These are phyloP conservation scores for Subacronicta megacephala DNA, from an alignment of 2,888 invertebrate species.

Conservation along the genomic window DNA sequence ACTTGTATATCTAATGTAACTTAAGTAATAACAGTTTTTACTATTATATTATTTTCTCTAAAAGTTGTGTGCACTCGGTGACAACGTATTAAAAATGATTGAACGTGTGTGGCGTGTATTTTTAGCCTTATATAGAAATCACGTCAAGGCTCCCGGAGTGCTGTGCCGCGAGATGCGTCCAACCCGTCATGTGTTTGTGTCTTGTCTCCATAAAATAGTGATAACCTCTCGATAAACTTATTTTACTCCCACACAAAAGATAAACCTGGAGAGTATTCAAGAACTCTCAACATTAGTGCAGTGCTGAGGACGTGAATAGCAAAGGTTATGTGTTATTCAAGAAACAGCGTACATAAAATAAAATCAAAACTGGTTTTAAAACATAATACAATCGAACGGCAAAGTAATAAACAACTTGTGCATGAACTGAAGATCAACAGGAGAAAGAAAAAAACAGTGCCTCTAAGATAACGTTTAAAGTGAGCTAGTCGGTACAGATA, in stretches of 20 bases:
- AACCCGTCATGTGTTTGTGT: constrained; percentile 63
- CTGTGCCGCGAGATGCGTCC: constrained; percentile 60
- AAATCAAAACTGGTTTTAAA: constrained; percentile 49
- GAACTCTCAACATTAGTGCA: constrained; percentile 58
- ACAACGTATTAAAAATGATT: constrained; percentile 60
- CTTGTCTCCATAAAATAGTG: constrained; percentile 60
- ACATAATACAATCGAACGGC: constrained; percentile 39
- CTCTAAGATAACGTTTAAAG: constrained; percentile 51
- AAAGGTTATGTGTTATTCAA: constrained; percentile 67
- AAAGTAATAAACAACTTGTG: constrained; percentile 56
- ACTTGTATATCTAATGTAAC: background rate
- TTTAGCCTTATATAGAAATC: constrained; percentile 73
- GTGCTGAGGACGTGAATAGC: constrained; percentile 51
- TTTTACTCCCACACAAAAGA: constrained; percentile 46
- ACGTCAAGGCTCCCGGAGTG: constrained; percentile 69
- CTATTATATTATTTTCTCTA: background rate
- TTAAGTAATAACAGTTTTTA: background rate
- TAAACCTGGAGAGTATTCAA: constrained; percentile 52
- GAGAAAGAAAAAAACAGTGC: constrained; percentile 68
- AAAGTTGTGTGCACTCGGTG: constrained; percentile 32
- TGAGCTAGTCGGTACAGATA: constrained; percentile 49
- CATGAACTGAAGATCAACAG: constrained; percentile 66
- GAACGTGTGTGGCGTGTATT: constrained; percentile 65
- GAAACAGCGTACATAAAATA: constrained; percentile 46
- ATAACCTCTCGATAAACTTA: constrained; percentile 77